A percentile compares a stretch with the other conserved stretches of the same genome.
Conservation (phyloP, 35 echinoderm and acorn worm genomes). For the Nesometra sesokonis region DNA sequence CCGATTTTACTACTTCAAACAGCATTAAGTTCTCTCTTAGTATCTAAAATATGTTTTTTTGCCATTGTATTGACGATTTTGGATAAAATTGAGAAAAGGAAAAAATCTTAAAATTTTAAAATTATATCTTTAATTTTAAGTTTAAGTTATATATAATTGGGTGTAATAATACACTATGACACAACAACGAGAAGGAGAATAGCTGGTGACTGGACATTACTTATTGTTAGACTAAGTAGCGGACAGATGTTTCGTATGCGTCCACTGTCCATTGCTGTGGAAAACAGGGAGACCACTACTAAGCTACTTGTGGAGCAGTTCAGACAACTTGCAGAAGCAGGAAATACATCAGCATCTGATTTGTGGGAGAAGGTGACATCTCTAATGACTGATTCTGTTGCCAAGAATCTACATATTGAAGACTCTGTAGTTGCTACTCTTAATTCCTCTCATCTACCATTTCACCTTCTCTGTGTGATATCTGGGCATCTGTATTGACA, state of each 20-base stretch:
- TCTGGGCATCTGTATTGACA: no score
- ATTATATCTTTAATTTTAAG: no score
- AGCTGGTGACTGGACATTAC: conserved; percentile 13
- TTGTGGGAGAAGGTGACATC: conserved; percentile 22
- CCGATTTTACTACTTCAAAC: no score
- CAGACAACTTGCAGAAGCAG: not conserved
- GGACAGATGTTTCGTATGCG: not conserved
- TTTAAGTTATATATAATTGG: no score
- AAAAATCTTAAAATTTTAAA: no score
- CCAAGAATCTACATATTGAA: conserved; percentile 22
- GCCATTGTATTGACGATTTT: no score
- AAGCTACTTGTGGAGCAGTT: conserved; percentile 6
- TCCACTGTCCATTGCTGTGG: conserved; percentile 6
- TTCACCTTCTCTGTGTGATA: not conserved
- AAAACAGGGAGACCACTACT: conserved; percentile 13
- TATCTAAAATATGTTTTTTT: no score
- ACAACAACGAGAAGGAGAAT: conserved; percentile 19
- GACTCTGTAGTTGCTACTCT: conserved; percentile 14
- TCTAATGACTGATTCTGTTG: conserved; percentile 8
- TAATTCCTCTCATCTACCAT: conserved; percentile 1
- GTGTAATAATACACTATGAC: conserved; percentile 23
- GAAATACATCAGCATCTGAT: not conserved
- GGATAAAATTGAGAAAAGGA: no score
- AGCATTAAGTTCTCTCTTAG: no score
- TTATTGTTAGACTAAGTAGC: conserved; percentile 10